phyloP scores from a whole-genome alignment of 1,140 invertebrate species.

The Nixonia krombeini region DNA sequence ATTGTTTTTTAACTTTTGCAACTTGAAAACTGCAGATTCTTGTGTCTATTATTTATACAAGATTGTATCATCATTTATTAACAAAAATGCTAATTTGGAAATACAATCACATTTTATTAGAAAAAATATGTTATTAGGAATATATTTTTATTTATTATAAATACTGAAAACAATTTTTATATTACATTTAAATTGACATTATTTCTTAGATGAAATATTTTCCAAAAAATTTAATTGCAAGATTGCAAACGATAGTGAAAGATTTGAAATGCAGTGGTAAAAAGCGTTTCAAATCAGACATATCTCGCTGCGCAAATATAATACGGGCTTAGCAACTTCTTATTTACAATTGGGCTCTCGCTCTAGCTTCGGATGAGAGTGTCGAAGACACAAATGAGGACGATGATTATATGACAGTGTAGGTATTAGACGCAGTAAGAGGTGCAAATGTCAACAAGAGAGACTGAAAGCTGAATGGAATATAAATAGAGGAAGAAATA shows the following conservation, averaged over 20 bases:
- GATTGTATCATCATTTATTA: too few relatives aligned
- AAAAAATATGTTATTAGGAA: not conserved
- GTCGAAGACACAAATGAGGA: constrained; percentile 42
- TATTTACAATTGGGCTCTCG: constrained; percentile 41
- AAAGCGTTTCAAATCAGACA: constrained; percentile 15
- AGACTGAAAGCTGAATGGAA: too few relatives aligned
- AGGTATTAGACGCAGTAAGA: constrained; percentile 15
- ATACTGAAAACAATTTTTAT: constrained; percentile 1
- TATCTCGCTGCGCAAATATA: constrained; percentile 29
- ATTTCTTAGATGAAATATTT: too few relatives aligned
- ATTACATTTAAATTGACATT: too few relatives aligned
- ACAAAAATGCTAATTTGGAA: too few relatives aligned
- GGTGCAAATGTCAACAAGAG: constrained; percentile 16
- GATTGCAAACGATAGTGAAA: too few relatives aligned
- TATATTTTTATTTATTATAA: too few relatives aligned
- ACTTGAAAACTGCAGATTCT: too few relatives aligned
- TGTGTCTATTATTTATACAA: too few relatives aligned
- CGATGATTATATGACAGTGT: constrained; percentile 21
- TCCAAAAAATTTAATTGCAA: too few relatives aligned
- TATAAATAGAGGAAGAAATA: too few relatives aligned
- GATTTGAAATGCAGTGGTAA: constrained; percentile 12
- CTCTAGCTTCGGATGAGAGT: constrained; percentile 22
- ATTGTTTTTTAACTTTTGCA: too few relatives aligned
- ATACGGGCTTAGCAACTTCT: constrained; percentile 32
- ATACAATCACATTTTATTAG: not conserved